Conservation (phyloP, 1,140 invertebrate species). For the Radopholus similis region DNA sequence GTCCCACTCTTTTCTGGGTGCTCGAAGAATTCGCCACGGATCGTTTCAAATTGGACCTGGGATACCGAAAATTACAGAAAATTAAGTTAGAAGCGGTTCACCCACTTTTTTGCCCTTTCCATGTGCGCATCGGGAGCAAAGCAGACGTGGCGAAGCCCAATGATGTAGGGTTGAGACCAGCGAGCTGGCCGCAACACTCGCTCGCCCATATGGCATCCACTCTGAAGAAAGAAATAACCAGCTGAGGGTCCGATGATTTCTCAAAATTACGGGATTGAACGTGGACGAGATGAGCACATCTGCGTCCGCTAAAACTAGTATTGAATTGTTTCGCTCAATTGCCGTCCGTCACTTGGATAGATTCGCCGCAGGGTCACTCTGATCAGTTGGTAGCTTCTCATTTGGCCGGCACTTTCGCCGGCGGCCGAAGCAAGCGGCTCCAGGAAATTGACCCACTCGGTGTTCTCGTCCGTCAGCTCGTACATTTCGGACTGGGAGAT, state of each 20-base stretch:
- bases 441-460: conserved; percentile 35
- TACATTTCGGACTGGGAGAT: conserved; percentile 54
- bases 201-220: conserved; percentile 41
- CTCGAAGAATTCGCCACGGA: too few species aligned
- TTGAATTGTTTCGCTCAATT: neutral
- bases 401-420: neutral
- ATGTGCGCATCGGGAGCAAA: neutral
- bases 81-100: neutral
- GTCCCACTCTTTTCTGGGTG: neutral
- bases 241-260: neutral
- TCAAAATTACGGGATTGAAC: conserved; percentile 20
- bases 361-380: conserved; percentile 41
- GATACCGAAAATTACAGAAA: neutral
- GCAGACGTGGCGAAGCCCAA: conserved; percentile 1
- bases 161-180: neutral
- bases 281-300: conserved; percentile 33
- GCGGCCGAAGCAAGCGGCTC: neutral
- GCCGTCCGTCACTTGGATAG: conserved; percentile 20
- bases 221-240: neutral
- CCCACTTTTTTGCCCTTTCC: neutral
- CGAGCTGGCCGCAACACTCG: neutral
- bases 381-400: conserved; percentile 41
- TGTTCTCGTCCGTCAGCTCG: conserved; percentile 50
- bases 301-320: conserved; percentile 5
- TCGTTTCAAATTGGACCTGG: too few species aligned